Base-by-base conservation (phyloP, 2,888 invertebrate species). In the Pandemis cinnamomeana region DNA sequence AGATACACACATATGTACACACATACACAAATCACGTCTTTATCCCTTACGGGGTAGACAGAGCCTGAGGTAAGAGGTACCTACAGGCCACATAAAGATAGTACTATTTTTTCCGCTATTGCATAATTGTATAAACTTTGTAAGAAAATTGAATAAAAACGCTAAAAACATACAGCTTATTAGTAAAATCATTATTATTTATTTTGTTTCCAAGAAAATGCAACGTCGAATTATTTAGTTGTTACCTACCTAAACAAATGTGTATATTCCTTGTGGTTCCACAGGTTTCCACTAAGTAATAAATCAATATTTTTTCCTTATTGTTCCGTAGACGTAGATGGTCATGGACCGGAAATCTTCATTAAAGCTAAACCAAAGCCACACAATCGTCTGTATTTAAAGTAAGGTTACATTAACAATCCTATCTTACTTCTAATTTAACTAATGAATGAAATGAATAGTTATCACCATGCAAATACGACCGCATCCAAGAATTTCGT, bases 401-500 rank as follows among this genome's bases (percentile, higher is more conserved):
- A 42, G 36, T n/a, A 11, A 63, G 71, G 42, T 44, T 46, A 13
- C n/a, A 69, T 63, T 58, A 72, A 8, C 58, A 69, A 51, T 27
- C 64, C 60, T 60, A 73, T 69, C 58, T 44, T 20, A 69, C 64
- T 63, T 61, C 44, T 44, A 58, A 70, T 73, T 69, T 69, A 36
- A 27, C 60, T 58, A 66, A 72, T 72, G 44, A 63, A 67, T 67
- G 51, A 41, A 73, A 70, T 73, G 69, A 73, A 64, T 73, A 69
- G 58, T 72, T 62, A 64, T 69, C 58, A 64, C 58, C 48, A 64
- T 73, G 73, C 69, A 51, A 66, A 69, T 73, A 48, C 69, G 51
- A 58, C 51, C 60, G 60, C 69, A 73, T 70, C 73, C 60, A n/a
- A 73, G 69, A 66, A 71, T 70, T 81, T 80, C 71, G 76, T 76